These are phyloP conservation scores for Rhinichthys klamathensis DNA, from an alignment of 2,113 vertebrate species.

Conservation along the genomic window DNA sequence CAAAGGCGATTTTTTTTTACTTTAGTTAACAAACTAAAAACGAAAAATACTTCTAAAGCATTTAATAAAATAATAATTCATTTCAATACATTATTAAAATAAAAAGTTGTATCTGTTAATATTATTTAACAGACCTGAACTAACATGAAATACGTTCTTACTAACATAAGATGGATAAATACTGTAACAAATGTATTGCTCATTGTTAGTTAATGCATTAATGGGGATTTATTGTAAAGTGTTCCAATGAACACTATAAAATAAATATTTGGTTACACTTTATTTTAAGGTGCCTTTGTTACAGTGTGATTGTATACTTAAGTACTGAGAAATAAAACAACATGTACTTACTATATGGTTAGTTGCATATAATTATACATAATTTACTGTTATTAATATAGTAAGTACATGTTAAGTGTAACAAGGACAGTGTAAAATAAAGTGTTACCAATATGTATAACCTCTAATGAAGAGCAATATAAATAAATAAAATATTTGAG, in stretches of 20 bases:
- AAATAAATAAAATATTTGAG: not conserved
- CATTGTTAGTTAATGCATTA: not conserved
- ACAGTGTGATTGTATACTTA: too few relatives aligned
- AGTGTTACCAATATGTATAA: too few relatives aligned
- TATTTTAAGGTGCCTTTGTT: too few relatives aligned
- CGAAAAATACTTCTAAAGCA: not conserved
- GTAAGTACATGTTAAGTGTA: too few relatives aligned
- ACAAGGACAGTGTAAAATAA: too few relatives aligned
- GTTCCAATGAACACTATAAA: not conserved
- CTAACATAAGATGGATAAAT: not conserved
- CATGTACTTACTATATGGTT: too few relatives aligned
- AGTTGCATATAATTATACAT: too few relatives aligned
- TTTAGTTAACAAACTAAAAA: not conserved
- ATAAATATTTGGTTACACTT: not conserved
- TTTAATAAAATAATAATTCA: not conserved
- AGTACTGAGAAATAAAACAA: too few relatives aligned
- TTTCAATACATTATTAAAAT: not conserved
- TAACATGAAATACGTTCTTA: not conserved
- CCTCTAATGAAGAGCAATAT: not conserved
- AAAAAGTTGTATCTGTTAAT: not conserved
- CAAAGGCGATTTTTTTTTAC: not conserved
- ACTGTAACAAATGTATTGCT: not conserved
- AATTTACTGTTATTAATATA: too few relatives aligned
- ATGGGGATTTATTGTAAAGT: not conserved
- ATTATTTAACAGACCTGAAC: not conserved